Base-by-base conservation (phyloP, 1,140 invertebrate genomes). In the Drosophila takahashii region DNA sequence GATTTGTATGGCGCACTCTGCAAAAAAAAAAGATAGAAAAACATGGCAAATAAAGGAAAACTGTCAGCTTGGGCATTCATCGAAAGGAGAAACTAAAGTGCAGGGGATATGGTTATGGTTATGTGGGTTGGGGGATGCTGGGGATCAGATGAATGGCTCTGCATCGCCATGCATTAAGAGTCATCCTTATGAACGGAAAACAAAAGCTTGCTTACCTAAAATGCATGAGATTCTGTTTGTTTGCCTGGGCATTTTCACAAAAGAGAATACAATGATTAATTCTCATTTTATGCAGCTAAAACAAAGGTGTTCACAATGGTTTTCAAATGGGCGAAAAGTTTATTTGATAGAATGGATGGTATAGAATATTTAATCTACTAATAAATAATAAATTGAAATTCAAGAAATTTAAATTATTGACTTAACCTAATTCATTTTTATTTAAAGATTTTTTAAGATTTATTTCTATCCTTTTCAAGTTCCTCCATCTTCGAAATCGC, bases 1-100 rank as follows among this genome's bases (percentile, higher is more conserved):
- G 74, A 87, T 86, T 86, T 86, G 75, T 87, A 86, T 76, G 53
- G 81, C 50, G 59, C 76, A 15, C 18, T 16, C 9, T 7, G 29
- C 8, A 32, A 9, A 1, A 22, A 22, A 22, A 22, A 22, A 3
- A 22, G n/a, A n/a, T 27, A 36, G 36, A 45, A 56, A 45, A 44
- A 18, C 29, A 29, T 34, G 27, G 36, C 22, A 16, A 32, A 47
- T 56, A 69, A 47, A 70, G 50, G 54, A 57, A 75, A 78, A 61
- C 48, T 70, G 70, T 71, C 51, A 67, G 15, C 59, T 50, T 47
- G 71, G 61, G 79, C 54, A 84, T 81, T 81, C 79, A 78, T 59
- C 37, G 39, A 50, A 66, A 45, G 37, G 29, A 26, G 27, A 51
- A 42, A 41, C 64, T 48, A 52, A 42, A 57, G 34, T 44, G 67